phyloP scores from a whole-genome alignment of 1,140 invertebrate species.

The Cyrtorhinus lividipennis region DNA sequence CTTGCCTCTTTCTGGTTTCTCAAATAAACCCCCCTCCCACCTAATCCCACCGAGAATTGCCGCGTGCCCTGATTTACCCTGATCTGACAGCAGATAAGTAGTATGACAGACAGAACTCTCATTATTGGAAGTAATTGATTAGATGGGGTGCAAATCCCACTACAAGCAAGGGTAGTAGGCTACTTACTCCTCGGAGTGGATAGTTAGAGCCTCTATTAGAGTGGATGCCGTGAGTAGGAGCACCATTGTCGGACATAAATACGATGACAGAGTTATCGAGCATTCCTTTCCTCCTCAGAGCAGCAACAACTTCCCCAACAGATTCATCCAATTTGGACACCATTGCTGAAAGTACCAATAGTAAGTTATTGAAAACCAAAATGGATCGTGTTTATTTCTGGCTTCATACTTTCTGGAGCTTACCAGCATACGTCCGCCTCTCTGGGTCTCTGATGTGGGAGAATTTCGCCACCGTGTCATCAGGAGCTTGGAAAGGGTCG shows the following conservation, averaged over 20 bases:
- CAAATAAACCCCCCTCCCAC: too few species aligned
- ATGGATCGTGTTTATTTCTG: too few species aligned
- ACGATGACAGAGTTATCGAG: conserved; percentile 57
- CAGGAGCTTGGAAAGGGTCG: conserved; percentile 58
- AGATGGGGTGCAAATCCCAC: too few species aligned
- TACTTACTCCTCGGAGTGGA: conserved; percentile 63
- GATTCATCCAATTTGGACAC: conserved; percentile 73
- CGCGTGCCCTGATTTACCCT: too few species aligned
- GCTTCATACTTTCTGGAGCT: background rate
- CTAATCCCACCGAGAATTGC: background rate
- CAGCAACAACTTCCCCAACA: conserved; percentile 56
- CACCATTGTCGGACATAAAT: conserved; percentile 69
- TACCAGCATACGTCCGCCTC: conserved; percentile 64
- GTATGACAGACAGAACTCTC: too few species aligned
- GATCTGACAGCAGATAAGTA: too few species aligned
- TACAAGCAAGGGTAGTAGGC: too few species aligned
- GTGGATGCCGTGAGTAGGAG: conserved; percentile 50
- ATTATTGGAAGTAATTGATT: too few species aligned
- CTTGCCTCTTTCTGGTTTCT: too few species aligned
- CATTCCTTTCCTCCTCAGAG: conserved; percentile 49
- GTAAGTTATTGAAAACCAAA: background rate
- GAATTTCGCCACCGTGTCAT: conserved; percentile 55
- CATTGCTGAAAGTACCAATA: conserved; percentile 47
- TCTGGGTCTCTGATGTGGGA: conserved; percentile 54
- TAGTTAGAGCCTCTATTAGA: conserved; percentile 73